Conservation (phyloP, 53 echinoderm and acorn worm genomes). For the Echinarachnius parma region DNA sequence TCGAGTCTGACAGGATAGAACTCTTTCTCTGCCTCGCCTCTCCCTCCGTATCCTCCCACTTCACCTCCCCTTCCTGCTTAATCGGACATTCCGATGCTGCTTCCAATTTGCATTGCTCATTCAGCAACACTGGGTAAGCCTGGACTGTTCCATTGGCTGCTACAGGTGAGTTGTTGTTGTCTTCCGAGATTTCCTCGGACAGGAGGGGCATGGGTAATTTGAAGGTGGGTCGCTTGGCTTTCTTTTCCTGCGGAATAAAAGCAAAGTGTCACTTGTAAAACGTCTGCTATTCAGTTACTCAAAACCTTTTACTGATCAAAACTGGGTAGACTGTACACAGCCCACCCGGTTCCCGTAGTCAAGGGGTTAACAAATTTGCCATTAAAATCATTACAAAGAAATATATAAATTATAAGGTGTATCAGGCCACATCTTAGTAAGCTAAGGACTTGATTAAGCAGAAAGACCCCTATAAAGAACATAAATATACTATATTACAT, state of each 20-base stretch:
- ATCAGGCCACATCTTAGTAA: no score
- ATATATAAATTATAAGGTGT: no score
- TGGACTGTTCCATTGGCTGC: background rate
- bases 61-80: slow-evolving; percentile 26
- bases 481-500: no score
- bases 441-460: no score
- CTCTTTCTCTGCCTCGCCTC: slow-evolving; percentile 39
- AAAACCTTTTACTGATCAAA: no score
- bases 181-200: slow-evolving; percentile 62
- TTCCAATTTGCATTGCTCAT: slow-evolving; percentile 7
- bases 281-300: no score
- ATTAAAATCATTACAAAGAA: no score
- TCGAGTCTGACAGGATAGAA: slow-evolving; percentile 48
- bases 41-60: slow-evolving; percentile 26
- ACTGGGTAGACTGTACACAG: no score
- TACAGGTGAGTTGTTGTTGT: slow-evolving; percentile 15
- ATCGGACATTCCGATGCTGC: slow-evolving; percentile 13
- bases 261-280: no score
- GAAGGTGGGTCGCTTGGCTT: slow-evolving; percentile 56
- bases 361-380: no score
- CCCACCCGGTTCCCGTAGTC: no score
- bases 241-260: slow-evolving; percentile 65
- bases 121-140: background rate
- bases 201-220: slow-evolving; percentile 77
- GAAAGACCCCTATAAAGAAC: no score